Base-by-base conservation (phyloP, 2,888 invertebrate species). In the Lithophane leautieri region DNA sequence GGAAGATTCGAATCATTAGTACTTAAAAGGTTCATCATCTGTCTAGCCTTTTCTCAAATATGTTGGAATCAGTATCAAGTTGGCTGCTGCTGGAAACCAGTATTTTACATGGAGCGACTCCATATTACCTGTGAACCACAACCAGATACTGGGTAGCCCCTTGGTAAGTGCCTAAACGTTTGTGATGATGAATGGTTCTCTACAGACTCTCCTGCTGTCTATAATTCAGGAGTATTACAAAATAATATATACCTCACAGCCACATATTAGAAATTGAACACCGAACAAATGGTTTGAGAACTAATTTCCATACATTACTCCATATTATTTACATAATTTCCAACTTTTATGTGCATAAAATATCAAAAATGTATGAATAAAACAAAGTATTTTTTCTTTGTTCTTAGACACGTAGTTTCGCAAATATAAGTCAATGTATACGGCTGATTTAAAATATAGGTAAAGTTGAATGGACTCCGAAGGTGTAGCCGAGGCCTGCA, bases 291-390 rank as follows among this genome's bases (percentile, higher is more conserved):
- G 79, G 81, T 86, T 79, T 54, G 34, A 52, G 65, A 82, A 76
- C 72, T n/a, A 73, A 88, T 81, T 79, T 81, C 79, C 86, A 79
- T 79, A 79, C 72, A 79, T 84, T 52, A 82, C 69, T 66, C 42
- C 58, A 56, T 12, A 22, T 42, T 47, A 86, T 86, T 86, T 44
- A 75, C 86, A 86, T 88, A 86, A 83, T 83, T 75, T 73, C 44
- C 56, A 80, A 78, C 71, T 68, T 84, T 88, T 88, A 88, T 86
- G 88, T 81, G 76, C 86, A 86, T 86, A n/a, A n/a, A n/a, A n/a
- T n/a, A 86, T 72, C 78, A 72, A 86, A 84, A 75, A 44, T 60
- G 61, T 69, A 82, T 86, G 87, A 88, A 86, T 86, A 86, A 86
- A 80, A 84, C 77, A 80, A 77, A 61, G n/a, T 2, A 3, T 40